Conservation (phyloP, 2,113 vertebrate genomes). For the Cettia cetti region DNA sequence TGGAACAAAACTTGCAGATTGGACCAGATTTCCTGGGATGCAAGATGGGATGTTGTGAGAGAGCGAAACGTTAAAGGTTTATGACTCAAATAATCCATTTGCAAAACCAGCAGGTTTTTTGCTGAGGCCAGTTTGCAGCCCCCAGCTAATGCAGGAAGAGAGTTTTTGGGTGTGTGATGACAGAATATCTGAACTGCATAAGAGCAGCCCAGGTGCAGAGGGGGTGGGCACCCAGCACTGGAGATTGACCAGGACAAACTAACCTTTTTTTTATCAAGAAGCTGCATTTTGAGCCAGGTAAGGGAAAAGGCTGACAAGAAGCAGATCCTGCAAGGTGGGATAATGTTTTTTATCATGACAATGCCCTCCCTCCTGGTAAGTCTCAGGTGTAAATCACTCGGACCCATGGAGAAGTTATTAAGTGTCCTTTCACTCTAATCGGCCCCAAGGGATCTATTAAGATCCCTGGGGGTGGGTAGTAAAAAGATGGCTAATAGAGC, state of each 20-base stretch:
- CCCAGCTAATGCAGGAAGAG: accelerated
- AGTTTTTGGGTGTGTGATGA: neutral
- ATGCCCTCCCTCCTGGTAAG: neutral
- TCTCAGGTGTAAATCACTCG: neutral
- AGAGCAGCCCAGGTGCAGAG: neutral
- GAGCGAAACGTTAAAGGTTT: neutral
- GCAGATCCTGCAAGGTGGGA: neutral
- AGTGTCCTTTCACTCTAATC: neutral
- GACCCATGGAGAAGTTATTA: neutral
- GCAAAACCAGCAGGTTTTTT: neutral
- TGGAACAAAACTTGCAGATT: neutral
- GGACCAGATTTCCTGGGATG: neutral
- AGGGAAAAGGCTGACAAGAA: neutral
- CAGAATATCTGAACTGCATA: neutral
- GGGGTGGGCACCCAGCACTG: neutral
- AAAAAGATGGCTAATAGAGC: neutral
- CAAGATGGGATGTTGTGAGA: neutral
- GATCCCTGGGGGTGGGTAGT: neutral
- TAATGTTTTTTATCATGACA: neutral
- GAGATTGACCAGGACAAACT: neutral
- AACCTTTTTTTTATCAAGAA: neutral
- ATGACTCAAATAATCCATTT: neutral
- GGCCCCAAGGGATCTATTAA: neutral
- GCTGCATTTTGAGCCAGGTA: neutral
- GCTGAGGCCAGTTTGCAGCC: neutral